Evolutionary conservation across 2,888 invertebrate species (phyloP), one percentile per base, ranked within the genome.

Genomic region (Macrostomum cliftonense): DNA sequence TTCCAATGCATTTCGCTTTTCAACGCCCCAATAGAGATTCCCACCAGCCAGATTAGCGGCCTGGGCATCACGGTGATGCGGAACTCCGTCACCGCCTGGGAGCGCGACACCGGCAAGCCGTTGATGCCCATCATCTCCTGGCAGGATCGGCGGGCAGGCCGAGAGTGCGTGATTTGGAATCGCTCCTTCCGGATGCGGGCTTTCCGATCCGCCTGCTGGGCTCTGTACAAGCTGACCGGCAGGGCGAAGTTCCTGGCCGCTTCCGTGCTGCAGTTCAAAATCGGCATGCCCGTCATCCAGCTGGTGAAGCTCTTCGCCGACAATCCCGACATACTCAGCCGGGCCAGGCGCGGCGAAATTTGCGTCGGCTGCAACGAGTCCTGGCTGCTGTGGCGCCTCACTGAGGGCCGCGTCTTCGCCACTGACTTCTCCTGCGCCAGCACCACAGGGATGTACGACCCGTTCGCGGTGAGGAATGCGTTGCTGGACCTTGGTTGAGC

Each of bases 401-500:
- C 78, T 1, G 72, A 70, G 54, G 68, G 61, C 21, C 56, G 73
- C 70, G 64, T 77, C 21, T 83, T 84, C 67, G 78, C 84, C 50
- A 82, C 83, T 0, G 95, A 97, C 63, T 79, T 81, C n/a, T 84
- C 86, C 0, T 84, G 81, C 57, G 86, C 86, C 1, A 83, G 87
- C 37, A 81, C 85, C 1, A 88, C 91, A 0, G 93, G 88, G 1
- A 76, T 95, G 59, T 95, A 61, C 67, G 93, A 95, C 69, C 89
- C 91, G 0, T 95, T 86, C 67, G 78, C 80, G 60, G 74, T 74
- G 47, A 58, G 56, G 53, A 17, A n/a, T n/a, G n/a, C n/a, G n/a
- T n/a, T n/a, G n/a, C n/a, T n/a, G n/a, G n/a, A n/a, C n/a, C n/a
- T n/a, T n/a, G n/a, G n/a, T n/a, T n/a, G n/a, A n/a, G n/a, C n/a